Conservation (phyloP, 1,140 invertebrate species). For the Gerris buenoi region DNA sequence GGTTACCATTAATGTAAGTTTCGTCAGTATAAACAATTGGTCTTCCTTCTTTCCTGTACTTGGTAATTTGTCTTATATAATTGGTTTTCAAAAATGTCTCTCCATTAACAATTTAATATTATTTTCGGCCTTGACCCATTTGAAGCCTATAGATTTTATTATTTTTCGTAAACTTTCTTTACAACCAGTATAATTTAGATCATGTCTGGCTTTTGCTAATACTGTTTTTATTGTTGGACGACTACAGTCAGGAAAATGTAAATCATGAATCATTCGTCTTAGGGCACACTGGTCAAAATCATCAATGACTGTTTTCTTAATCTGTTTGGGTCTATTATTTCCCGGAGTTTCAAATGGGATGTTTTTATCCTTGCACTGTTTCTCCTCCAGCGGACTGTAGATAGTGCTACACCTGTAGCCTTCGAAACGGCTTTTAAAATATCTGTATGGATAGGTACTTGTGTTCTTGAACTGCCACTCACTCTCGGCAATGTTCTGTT, state of each 20-base stretch:
- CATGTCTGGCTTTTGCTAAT: neutral
- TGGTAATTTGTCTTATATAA: conserved; percentile 7
- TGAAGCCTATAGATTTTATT: conserved; percentile 8
- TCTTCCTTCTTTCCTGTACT: conserved; percentile 6
- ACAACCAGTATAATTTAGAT: too few relatives aligned
- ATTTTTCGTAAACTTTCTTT: conserved; percentile 11
- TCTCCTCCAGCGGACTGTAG: neutral
- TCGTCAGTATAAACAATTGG: conserved; percentile 12
- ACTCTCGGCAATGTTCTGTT: too few relatives aligned
- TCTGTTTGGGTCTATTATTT: neutral
- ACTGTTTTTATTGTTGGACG: neutral
- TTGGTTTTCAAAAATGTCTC: conserved; percentile 7
- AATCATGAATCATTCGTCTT: neutral
- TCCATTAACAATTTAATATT: conserved; percentile 12
- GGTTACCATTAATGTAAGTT: conserved; percentile 4
- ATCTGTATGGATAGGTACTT: too few relatives aligned
- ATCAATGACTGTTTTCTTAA: neutral
- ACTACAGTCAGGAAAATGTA: neutral
- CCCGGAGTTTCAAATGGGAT: neutral
- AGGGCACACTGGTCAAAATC: neutral
- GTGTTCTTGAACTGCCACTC: too few relatives aligned
- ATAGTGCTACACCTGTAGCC: neutral
- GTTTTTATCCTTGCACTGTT: neutral
- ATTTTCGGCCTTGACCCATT: conserved; percentile 7
- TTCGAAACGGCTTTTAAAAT: neutral